A percentile compares a stretch with the other conserved stretches of the same genome.
Conservation (phyloP, 2,113 vertebrate species). For the Rhinoptilus africanus region DNA sequence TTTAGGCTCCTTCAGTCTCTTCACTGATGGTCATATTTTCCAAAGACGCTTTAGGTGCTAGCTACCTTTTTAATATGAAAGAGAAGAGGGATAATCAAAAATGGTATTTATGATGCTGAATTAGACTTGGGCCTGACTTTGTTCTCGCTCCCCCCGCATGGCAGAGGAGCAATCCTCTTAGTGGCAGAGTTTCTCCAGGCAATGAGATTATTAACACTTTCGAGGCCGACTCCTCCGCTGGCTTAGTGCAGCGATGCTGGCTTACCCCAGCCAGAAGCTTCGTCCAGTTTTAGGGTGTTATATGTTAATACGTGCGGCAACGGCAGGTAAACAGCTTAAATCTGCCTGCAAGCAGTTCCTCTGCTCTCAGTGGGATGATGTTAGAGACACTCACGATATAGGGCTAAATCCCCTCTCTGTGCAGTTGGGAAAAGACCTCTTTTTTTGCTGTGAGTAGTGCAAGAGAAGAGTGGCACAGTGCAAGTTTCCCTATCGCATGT, state of each 20-base stretch:
- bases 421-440: not conserved
- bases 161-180: not conserved
- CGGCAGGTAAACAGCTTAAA: not conserved
- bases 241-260: not conserved
- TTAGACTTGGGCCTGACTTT: not conserved
- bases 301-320: not conserved
- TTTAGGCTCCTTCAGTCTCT: not conserved
- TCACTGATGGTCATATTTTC: not conserved
- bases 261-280: not conserved
- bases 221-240: not conserved
- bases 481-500: accelerated
- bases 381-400: not conserved
- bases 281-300: not conserved
- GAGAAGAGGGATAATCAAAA: not conserved
- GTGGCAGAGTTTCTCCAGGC: not conserved
- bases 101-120: not conserved
- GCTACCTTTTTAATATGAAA: not conserved
- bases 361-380: not conserved
- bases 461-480: not conserved
- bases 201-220: constrained; percentile 11
- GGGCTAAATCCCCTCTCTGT: not conserved
- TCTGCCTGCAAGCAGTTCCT: not conserved
- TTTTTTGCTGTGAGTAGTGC: not conserved
- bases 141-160: not conserved
- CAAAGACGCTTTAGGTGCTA: not conserved